Percentiles rank a stretch among this genome's conserved stretches.
Evolutionary conservation across 2,797 vertebrate genomes (phyloP).

Genomic region (Melanogrammus aeglefinus): DNA sequence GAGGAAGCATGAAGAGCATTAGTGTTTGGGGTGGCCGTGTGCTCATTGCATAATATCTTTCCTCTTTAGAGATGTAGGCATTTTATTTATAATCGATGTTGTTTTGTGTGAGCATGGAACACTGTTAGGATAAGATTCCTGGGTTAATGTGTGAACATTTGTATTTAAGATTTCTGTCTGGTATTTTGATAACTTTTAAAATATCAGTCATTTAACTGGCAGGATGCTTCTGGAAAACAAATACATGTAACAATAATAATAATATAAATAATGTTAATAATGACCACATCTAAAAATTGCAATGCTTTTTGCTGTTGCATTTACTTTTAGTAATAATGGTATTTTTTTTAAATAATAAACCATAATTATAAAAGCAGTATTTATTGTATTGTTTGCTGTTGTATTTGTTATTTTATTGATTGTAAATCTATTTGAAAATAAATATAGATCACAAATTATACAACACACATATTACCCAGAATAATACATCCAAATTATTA

Average conservation of each 20-base stretch:
- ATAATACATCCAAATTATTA: neutral
- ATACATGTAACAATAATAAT: too few relatives aligned
- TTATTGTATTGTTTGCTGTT: neutral
- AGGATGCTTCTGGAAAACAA: neutral
- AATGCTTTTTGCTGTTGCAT: neutral
- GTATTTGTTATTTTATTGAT: neutral
- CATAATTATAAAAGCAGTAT: too few relatives aligned
- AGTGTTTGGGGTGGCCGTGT: conserved; percentile 29
- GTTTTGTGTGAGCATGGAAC: neutral
- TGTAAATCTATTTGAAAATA: too few relatives aligned
- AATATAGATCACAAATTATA: neutral
- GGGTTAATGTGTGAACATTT: neutral
- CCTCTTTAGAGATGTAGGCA: conserved; percentile 25
- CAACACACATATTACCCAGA: too few relatives aligned
- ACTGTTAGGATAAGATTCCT: neutral
- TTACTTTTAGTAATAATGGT: neutral
- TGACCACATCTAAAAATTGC: neutral
- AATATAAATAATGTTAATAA: neutral
- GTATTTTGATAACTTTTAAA: neutral
- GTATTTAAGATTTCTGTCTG: neutral
- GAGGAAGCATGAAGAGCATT: neutral
- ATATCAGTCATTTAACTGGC: neutral
- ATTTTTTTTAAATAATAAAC: neutral
- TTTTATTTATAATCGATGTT: conserved; percentile 22
- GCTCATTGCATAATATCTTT: conserved; percentile 56